phyloP scores from a whole-genome alignment of 2,888 invertebrate genomes.

The Ctenicera cuprea region DNA sequence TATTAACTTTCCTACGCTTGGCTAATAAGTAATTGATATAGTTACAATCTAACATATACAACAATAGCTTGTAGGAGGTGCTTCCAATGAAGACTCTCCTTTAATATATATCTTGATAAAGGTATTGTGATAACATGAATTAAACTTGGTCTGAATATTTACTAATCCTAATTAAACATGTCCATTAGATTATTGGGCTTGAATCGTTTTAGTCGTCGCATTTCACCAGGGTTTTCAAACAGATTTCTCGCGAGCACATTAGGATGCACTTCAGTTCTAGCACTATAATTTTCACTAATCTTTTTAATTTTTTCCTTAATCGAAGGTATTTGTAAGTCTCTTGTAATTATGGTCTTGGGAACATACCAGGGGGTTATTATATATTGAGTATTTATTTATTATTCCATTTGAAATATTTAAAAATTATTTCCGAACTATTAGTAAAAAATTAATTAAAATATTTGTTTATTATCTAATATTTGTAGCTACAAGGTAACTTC shows the following conservation, averaged over 20 bases:
- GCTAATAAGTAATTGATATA: too few species aligned
- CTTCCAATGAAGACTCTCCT: neutral
- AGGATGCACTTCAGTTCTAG: constrained; percentile 11
- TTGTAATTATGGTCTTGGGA: neutral
- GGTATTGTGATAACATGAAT: neutral
- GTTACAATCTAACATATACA: too few species aligned
- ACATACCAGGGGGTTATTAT: too few species aligned
- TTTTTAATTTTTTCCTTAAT: constrained; percentile 11
- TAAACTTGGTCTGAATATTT: neutral
- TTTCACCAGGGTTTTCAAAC: constrained; percentile 10
- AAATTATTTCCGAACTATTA: too few species aligned
- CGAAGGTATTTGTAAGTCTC: constrained; percentile 11
- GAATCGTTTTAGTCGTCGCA: constrained; percentile 9
- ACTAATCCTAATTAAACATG: constrained; percentile 4
- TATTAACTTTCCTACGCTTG: too few species aligned
- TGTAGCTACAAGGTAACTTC: too few species aligned
- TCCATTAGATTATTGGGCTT: constrained; percentile 4
- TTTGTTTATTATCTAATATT: too few species aligned
- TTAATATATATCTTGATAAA: neutral
- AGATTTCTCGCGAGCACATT: constrained; percentile 10
- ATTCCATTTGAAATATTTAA: too few species aligned
- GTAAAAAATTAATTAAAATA: too few species aligned
- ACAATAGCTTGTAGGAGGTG: too few species aligned
- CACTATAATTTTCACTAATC: constrained; percentile 2
- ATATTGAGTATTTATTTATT: too few species aligned